A percentile compares a stretch with the other conserved stretches of the same genome.
phyloP scores from a whole-genome alignment of 2,113 vertebrate genomes.

The Strix uralensis region DNA sequence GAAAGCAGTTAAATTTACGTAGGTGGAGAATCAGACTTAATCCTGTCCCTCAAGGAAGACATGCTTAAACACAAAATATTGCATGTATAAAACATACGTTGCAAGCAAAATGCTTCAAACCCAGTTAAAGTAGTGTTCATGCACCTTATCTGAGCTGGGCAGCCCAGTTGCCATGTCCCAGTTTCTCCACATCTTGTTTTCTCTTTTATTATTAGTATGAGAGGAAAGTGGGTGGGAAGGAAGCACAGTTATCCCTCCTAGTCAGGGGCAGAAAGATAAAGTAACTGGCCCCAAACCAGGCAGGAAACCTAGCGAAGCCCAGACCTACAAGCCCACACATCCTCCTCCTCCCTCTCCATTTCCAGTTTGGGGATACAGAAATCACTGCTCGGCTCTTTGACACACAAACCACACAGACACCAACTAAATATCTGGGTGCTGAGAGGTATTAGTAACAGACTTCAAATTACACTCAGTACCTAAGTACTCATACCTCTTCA shows the following conservation, averaged over 20 bases:
- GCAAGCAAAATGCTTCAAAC: constrained; percentile 2
- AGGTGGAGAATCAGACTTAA: constrained; percentile 46
- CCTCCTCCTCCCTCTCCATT: not conserved
- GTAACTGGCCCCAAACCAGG: not conserved
- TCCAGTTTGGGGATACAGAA: not conserved
- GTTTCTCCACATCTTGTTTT: not conserved
- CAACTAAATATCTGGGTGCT: not conserved
- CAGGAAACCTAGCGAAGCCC: not conserved
- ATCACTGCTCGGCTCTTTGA: not conserved
- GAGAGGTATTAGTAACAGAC: not conserved
- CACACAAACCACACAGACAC: not conserved
- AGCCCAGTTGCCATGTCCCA: not conserved
- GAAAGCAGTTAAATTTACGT: constrained; percentile 36
- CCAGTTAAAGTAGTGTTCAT: not conserved
- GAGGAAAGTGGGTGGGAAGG: not conserved
- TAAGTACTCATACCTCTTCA: not conserved
- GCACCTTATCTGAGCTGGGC: not conserved
- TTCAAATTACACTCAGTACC: not conserved
- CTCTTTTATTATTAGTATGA: not conserved
- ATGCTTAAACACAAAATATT: constrained; percentile 45
- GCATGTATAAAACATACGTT: constrained; percentile 37
- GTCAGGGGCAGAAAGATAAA: not conserved
- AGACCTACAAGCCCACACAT: not conserved
- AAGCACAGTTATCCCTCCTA: not conserved
- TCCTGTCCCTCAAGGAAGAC: constrained; percentile 54